phyloP scores from a whole-genome alignment of 2,888 invertebrate genomes.

The Habroteleia sp. region DNA sequence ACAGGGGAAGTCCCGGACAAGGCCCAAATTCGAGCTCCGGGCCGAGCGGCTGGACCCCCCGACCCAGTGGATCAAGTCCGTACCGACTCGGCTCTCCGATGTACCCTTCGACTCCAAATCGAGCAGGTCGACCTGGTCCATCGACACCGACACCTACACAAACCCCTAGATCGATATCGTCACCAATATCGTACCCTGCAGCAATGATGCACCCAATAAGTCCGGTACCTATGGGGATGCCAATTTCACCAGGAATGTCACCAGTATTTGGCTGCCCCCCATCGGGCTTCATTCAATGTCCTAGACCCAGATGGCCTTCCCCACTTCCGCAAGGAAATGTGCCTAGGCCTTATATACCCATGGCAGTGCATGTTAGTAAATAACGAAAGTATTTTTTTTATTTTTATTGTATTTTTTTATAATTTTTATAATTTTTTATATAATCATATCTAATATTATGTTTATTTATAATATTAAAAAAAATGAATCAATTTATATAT shows the following conservation, averaged over 20 bases:
- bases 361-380: constrained; percentile 77
- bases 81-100: constrained; percentile 88
- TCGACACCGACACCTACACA: constrained; percentile 65
- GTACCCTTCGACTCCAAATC: constrained; percentile 80
- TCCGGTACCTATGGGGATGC: constrained; percentile 84
- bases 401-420: background rate
- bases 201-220: constrained; percentile 79
- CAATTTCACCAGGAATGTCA: constrained; percentile 85
- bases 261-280: constrained; percentile 81
- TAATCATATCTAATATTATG: too few relatives aligned
- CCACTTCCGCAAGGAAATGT: constrained; percentile 81
- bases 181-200: constrained; percentile 83
- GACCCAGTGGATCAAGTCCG: constrained; percentile 84
- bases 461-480: too few relatives aligned
- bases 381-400: background rate
- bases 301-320: constrained; percentile 86
- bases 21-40: constrained; percentile 46
- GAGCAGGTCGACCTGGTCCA: constrained; percentile 68
- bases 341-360: constrained; percentile 82
- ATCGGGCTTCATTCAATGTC: constrained; percentile 84
- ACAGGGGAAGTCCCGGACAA: constrained; percentile 33
- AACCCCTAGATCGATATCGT: constrained; percentile 80
- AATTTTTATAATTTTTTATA: background rate
- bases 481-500: too few relatives aligned
- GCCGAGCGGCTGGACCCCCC: constrained; percentile 72